Base-by-base conservation (phyloP, 2,797 vertebrate genomes). In the Sciaenops ocellatus region DNA sequence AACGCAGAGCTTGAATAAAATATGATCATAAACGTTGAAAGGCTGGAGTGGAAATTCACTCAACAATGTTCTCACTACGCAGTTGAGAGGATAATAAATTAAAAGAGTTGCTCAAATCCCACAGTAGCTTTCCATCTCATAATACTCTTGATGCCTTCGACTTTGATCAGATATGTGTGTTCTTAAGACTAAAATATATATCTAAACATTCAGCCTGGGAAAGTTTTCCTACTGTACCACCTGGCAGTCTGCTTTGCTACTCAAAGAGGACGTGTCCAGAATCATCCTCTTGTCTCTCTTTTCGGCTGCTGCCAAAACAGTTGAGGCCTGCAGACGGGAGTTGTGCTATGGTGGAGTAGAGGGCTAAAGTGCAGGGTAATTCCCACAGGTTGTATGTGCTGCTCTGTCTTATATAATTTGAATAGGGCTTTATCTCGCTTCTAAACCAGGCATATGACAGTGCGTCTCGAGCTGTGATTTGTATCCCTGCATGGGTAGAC, bases 161-260 rank as follows among this genome's bases (percentile, higher is more conserved):
- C 85, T 85, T 82, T 87, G 79, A 87, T 87, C 57, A 73, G 26
- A 78, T 87, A 62, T 69, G n/a, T 65, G 57, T 78, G 70, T 81
- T 87, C 47, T 68, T 73, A 69, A 75, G 57, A 59, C 62, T 51
- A 42, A 78, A 78, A 75, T 73, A 83, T 72, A 74, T 44, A 62
- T 76, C 24, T 44, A 79, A 79, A 85, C 47, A 73, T 68, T 76
- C 46, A 73, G 87, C 90, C 84, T 89, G 92, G 85, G 86, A 91
- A 92, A 83, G 64, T 82, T 87, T 87, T 87, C 63, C 61, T 51
- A 52, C 77, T 85, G 73, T 84, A 84, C 76, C 85, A 90, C 77
- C 85, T 89, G 87, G 79, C 54, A 88, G 70, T 87, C 86, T 90
- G 87, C 83, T 92, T 76, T 85, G 76, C 79, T 83, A 62, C 81